Percentiles rank a stretch among this genome's conserved stretches.
Evolutionary conservation across 2,113 vertebrate genomes (phyloP).

Genomic region (Scopus umbretta): DNA sequence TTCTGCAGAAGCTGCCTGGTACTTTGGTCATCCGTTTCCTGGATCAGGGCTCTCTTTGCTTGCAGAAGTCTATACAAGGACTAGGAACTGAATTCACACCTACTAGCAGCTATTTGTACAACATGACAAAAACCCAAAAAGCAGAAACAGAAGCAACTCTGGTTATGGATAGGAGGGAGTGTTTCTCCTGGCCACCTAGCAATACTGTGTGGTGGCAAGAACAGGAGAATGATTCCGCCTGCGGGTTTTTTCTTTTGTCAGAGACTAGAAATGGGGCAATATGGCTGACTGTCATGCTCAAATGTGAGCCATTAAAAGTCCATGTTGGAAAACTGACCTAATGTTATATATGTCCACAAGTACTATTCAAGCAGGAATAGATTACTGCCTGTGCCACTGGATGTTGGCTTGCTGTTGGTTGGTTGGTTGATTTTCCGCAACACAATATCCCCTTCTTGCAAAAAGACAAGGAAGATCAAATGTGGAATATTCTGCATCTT

Average conservation of each 20-base stretch:
- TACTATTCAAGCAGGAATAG: background rate
- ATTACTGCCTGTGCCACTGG: background rate
- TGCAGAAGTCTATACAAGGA: background rate
- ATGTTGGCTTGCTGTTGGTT: background rate
- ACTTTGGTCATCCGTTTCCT: background rate
- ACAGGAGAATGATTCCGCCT: background rate
- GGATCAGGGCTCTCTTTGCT: background rate
- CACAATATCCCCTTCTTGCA: background rate
- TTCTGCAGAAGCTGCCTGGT: background rate
- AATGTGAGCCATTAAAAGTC: background rate
- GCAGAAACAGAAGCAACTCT: background rate
- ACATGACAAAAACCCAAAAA: background rate
- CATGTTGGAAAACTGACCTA: background rate
- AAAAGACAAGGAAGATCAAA: background rate
- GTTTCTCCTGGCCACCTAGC: background rate
- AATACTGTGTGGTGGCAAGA: accelerated
- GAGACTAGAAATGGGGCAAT: background rate
- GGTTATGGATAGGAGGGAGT: background rate
- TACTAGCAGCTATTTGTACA: background rate
- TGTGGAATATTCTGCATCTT: background rate
- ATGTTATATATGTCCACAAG: background rate
- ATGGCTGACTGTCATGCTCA: background rate
- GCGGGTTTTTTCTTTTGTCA: background rate
- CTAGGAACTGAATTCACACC: background rate
- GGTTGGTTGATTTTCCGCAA: background rate